Conservation (phyloP, 2,888 invertebrate genomes). For the Mechanitis mazaeus region DNA sequence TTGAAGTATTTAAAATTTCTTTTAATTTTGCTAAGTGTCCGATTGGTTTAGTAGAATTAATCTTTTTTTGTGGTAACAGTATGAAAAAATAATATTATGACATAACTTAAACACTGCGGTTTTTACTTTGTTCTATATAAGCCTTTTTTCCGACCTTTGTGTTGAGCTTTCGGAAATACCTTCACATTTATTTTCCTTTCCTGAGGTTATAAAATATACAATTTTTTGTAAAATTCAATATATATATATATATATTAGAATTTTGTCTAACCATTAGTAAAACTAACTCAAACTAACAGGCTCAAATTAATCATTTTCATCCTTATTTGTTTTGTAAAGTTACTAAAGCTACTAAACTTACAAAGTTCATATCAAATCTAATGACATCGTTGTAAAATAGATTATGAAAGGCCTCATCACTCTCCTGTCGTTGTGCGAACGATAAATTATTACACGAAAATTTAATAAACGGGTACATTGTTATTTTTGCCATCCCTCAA, state of each 20-base stretch:
- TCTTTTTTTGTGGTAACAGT: neutral
- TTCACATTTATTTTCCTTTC: neutral
- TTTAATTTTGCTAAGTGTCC: too few relatives aligned
- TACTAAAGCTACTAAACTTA: too few relatives aligned
- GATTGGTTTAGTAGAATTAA: neutral
- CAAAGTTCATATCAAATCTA: too few relatives aligned
- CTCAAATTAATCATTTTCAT: too few relatives aligned
- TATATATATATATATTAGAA: neutral
- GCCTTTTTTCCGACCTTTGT: neutral
- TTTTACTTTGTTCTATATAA: neutral
- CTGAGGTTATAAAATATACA: neutral
- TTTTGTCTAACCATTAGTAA: too few relatives aligned
- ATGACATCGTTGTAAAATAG: too few relatives aligned
- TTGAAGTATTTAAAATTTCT: neutral
- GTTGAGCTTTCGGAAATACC: slow-evolving; percentile 1
- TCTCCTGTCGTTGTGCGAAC: too few relatives aligned
- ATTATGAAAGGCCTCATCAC: too few relatives aligned
- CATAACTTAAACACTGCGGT: too few relatives aligned
- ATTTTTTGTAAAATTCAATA: neutral
- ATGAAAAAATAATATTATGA: too few relatives aligned
- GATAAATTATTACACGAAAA: neutral
- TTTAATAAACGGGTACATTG: slow-evolving; percentile 9
- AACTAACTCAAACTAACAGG: too few relatives aligned
- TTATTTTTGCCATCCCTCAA: slow-evolving; percentile 28
- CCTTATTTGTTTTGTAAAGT: too few relatives aligned